These are phyloP conservation scores for Acanthococcus lagerstroemiae DNA, from an alignment of 2,888 invertebrate genomes.

Conservation along the genomic window DNA sequence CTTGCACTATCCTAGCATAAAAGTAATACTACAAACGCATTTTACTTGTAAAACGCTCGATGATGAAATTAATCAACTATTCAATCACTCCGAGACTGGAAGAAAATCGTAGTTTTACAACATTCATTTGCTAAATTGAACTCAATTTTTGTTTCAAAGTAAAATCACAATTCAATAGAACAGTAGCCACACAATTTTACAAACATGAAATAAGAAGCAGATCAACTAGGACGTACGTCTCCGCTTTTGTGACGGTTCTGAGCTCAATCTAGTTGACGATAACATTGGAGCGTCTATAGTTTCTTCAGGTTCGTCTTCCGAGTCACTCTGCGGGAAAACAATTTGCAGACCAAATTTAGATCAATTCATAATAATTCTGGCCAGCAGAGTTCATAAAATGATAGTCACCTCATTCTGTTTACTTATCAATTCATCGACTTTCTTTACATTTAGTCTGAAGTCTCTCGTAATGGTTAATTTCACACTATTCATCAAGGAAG, in stretches of 20 bases:
- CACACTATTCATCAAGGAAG: slow-evolving; percentile 44
- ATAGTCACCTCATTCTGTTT: slow-evolving; percentile 37
- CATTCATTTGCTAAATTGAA: too few relatives aligned
- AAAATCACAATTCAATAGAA: too few relatives aligned
- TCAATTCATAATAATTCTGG: background rate
- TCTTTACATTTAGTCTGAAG: slow-evolving; percentile 50
- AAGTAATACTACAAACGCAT: background rate
- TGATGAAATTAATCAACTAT: too few relatives aligned
- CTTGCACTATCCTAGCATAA: background rate
- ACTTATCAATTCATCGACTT: slow-evolving; percentile 48
- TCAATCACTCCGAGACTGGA: too few relatives aligned
- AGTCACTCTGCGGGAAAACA: background rate
- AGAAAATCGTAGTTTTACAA: too few relatives aligned
- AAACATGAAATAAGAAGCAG: too few relatives aligned
- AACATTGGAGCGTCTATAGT: background rate
- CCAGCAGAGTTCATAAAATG: background rate
- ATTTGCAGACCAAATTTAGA: background rate
- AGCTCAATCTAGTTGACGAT: background rate
- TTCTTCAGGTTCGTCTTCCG: slow-evolving; percentile 5
- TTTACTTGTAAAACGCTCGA: too few relatives aligned
- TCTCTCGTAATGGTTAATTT: slow-evolving; percentile 55
- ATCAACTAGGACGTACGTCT: background rate
- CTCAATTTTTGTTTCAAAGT: too few relatives aligned
- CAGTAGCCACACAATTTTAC: too few relatives aligned
- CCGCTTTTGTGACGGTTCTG: slow-evolving; percentile 4